Evolutionary conservation across 2,888 invertebrate genomes (phyloP).

Genomic region (Sphecodes monilicornis): DNA sequence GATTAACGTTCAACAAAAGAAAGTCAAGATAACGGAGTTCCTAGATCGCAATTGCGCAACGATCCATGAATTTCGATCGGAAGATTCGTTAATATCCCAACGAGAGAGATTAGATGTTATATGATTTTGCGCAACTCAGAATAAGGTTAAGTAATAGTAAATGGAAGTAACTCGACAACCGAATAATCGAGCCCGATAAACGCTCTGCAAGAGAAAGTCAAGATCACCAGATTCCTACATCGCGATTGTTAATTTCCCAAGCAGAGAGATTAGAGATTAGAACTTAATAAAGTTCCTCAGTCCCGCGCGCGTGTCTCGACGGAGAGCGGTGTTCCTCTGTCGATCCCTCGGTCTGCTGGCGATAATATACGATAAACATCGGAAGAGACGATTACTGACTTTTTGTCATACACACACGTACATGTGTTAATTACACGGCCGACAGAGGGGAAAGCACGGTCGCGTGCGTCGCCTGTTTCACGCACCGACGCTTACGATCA

Average conservation of each 20-base stretch:
- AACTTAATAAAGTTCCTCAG: too few species aligned
- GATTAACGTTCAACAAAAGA: too few species aligned
- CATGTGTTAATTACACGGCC: neutral
- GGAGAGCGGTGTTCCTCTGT: neutral
- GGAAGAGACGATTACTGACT: neutral
- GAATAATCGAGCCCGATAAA: too few species aligned
- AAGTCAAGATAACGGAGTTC: neutral
- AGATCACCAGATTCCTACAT: too few species aligned
- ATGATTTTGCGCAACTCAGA: too few species aligned
- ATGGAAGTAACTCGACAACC: too few species aligned
- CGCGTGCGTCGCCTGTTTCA: neutral
- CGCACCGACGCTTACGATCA: neutral
- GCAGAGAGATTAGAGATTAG: too few species aligned
- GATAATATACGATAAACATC: neutral
- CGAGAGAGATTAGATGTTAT: too few species aligned
- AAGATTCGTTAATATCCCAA: neutral
- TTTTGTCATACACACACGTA: neutral
- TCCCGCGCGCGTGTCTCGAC: neutral
- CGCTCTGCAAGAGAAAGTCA: too few species aligned
- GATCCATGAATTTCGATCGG: neutral
- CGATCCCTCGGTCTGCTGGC: neutral
- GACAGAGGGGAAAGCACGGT: neutral
- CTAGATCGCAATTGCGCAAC: neutral
- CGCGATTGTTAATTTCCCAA: too few species aligned
- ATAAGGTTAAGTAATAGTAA: too few species aligned